Base-by-base conservation (phyloP, 2,888 invertebrate genomes). In the Trissolcus japonicus region DNA sequence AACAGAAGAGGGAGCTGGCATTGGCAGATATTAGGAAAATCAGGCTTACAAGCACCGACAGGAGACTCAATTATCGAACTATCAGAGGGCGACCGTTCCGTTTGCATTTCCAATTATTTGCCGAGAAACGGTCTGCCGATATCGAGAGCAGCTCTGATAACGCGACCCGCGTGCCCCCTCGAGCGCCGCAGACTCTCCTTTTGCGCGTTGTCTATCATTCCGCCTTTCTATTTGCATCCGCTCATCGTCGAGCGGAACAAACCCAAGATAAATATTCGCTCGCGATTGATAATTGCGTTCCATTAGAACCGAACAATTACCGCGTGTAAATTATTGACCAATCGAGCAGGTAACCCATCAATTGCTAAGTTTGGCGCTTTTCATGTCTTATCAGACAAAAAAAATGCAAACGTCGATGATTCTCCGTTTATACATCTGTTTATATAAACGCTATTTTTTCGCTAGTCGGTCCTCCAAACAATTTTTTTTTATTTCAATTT, bases 51-150 rank as follows among this genome's bases (percentile, higher is more conserved):
- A 87, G 83, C 81, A 83, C 85, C 85, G 88, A 88, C 88, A 88
- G 88, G 88, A 86, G 88, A 88, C 87, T 87, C 88, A 88, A 89
- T 89, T 89, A 89, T 88, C 86, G 86, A 88, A 85, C 88, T 87
- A 88, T 87, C 88, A 86, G 86, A 84, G 85, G 80, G 82, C 83
- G 83, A 82, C 83, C 84, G 84, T 87, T 85, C 87, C 86, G 87
- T 87, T 88, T 86, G 88, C 88, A 87, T 88, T 88, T 89, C 87
- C 87, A 88, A 88, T 89, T 88, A 88, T 88, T 88, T 87, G 86
- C 84, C 85, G 83, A 85, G 85, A 86, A 88, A 87, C 84, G 87
- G 87, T 87, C 87, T 87, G 87, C 87, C 88, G 87, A 88, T 88
- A 87, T 87, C 85, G 85, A 84, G 83, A 81, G 74, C 72, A 74